Percentiles rank a stretch among this genome's conserved stretches.
Evolutionary conservation across 2,888 invertebrate species (phyloP).

Genomic region (Pyrrhosoma nymphula): DNA sequence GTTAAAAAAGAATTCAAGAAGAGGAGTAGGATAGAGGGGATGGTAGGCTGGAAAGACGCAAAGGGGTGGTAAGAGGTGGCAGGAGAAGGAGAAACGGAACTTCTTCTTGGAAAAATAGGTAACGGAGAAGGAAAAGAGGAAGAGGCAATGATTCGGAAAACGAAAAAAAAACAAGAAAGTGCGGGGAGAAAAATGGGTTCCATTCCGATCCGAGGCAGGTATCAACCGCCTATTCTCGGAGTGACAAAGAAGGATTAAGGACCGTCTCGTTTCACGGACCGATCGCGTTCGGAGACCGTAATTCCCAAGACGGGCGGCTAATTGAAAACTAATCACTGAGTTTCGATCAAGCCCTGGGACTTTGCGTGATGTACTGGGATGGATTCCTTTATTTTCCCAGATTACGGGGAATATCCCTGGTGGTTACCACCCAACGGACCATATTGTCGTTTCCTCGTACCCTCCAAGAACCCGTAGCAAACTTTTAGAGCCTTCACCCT

Average conservation of each 20-base stretch:
- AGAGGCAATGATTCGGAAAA: conserved; percentile 20
- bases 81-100: neutral
- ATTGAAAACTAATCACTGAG: conserved; percentile 43
- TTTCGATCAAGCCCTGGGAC: conserved; percentile 4
- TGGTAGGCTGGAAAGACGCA: neutral
- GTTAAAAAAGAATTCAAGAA: neutral
- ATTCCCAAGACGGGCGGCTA: conserved; percentile 6
- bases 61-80: neutral
- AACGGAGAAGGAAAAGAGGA: neutral
- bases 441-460: too few relatives aligned
- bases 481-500: too few relatives aligned
- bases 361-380: too few relatives aligned
- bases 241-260: neutral
- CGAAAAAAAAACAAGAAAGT: neutral
- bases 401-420: too few relatives aligned
- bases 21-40: neutral
- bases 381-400: too few relatives aligned
- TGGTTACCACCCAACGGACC: too few relatives aligned
- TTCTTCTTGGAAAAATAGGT: neutral
- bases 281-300: neutral
- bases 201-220: neutral
- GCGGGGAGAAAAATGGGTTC: neutral
- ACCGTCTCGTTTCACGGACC: neutral
- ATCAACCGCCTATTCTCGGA: neutral
- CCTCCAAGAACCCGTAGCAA: too few relatives aligned